A percentile compares a stretch with the other conserved stretches of the same genome.
Evolutionary conservation across 2,113 vertebrate genomes (phyloP).

Genomic region (Hypocryptadius cinnamomeus): DNA sequence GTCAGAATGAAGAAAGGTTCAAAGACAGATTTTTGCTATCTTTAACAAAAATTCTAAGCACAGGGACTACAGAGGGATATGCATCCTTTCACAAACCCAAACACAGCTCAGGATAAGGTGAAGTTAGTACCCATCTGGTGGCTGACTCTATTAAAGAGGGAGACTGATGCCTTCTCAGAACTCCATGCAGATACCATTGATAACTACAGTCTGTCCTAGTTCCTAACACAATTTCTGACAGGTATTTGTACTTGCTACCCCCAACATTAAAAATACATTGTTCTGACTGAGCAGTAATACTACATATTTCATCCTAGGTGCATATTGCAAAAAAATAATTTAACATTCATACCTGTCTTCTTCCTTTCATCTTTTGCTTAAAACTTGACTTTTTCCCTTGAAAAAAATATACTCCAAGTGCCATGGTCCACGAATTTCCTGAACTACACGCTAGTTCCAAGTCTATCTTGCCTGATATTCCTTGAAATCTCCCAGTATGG

Average conservation of each 20-base stretch:
- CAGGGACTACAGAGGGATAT: not conserved
- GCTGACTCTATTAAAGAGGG: not conserved
- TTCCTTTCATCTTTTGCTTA: not conserved
- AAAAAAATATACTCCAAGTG: not conserved
- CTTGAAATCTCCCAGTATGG: not conserved
- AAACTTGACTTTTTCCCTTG: not conserved
- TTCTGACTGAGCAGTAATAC: not conserved
- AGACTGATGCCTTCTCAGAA: not conserved
- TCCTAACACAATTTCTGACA: not conserved
- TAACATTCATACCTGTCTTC: not conserved
- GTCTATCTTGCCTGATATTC: not conserved
- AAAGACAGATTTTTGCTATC: not conserved
- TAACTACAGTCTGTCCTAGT: not conserved
- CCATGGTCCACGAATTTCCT: not conserved
- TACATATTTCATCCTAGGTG: not conserved
- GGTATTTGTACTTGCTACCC: not conserved
- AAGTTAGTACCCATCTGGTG: not conserved
- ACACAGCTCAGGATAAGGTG: not conserved
- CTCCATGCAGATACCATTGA: not conserved
- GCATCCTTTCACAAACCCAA: not conserved
- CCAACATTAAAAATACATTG: not conserved
- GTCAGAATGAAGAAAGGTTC: not conserved
- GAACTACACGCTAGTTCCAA: not conserved
- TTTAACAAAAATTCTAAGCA: not conserved
- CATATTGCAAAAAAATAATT: not conserved